phyloP scores from a whole-genome alignment of 2,888 invertebrate genomes.

The Cryptus armator region DNA sequence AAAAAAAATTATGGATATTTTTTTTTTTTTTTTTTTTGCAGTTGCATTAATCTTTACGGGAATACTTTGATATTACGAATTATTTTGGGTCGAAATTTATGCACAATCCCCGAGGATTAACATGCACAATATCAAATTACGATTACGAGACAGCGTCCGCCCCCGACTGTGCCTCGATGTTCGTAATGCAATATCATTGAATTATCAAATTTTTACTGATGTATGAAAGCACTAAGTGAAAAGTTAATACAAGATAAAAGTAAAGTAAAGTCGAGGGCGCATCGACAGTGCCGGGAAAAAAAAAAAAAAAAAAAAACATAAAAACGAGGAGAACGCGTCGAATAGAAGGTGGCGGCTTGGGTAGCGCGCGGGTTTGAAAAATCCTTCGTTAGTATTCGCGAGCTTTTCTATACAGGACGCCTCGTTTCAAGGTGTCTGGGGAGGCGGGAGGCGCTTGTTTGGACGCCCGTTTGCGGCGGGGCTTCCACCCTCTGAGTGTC shows the following conservation, averaged over 20 bases:
- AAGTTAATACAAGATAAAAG: constrained; percentile 19
- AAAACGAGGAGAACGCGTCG: background rate
- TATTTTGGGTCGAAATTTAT: too few relatives aligned
- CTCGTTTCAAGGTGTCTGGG: constrained; percentile 41
- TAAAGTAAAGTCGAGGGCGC: constrained; percentile 16
- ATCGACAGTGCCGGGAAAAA: background rate
- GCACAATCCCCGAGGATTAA: too few relatives aligned
- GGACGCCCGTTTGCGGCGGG: constrained; percentile 72
- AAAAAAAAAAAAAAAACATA: background rate
- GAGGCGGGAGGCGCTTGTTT: constrained; percentile 72
- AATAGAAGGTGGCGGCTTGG: background rate
- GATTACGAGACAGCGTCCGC: background rate
- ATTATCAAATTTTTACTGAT: constrained; percentile 17
- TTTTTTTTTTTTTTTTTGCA: too few relatives aligned
- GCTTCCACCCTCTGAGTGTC: constrained; percentile 60
- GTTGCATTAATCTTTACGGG: too few relatives aligned
- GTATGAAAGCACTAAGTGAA: background rate
- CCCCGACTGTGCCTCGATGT: constrained; percentile 7
- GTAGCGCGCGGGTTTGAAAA: constrained; percentile 47
- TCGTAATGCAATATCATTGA: constrained; percentile 51
- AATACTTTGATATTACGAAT: too few relatives aligned
- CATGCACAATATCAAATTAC: background rate
- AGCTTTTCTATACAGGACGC: constrained; percentile 69
- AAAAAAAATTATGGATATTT: too few relatives aligned
- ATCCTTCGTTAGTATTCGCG: constrained; percentile 64